Percentiles rank a stretch among this genome's conserved stretches.
phyloP scores from a whole-genome alignment of 2,797 vertebrate species.

The Rhyacichthys aspro region DNA sequence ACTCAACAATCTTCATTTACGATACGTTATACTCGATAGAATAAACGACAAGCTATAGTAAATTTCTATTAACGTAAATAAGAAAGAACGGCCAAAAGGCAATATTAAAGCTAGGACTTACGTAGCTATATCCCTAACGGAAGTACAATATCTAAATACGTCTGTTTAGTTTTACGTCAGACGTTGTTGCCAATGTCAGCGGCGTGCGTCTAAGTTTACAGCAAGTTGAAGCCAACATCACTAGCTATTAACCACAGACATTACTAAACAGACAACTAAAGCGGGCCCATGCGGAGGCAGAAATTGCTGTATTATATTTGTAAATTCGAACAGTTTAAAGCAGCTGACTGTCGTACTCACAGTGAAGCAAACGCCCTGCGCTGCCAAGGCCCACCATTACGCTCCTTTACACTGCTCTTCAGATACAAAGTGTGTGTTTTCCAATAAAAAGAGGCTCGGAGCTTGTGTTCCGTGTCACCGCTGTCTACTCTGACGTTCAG shows the following conservation, averaged over 20 bases:
- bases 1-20: rapidly evolving
- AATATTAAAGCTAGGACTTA: rapidly evolving
- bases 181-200: slow-evolving; percentile 56
- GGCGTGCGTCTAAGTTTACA: slow-evolving; percentile 19
- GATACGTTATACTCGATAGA: not conserved
- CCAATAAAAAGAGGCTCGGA: too few species aligned
- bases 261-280: too few species aligned
- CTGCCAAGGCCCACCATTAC: slow-evolving; percentile 72
- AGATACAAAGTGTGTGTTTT: too few species aligned
- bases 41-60: not conserved
- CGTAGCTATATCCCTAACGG: slow-evolving; percentile 5
- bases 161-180: slow-evolving; percentile 5
- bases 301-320: too few species aligned
- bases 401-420: not conserved
- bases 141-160: slow-evolving; percentile 8
- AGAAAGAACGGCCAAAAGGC: too few species aligned
- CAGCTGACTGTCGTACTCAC: slow-evolving; percentile 67
- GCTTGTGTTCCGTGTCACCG: too few species aligned
- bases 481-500: not conserved
- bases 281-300: not conserved
- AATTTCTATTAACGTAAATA: too few species aligned
- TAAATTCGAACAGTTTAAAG: not conserved
- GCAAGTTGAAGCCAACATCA: not conserved
- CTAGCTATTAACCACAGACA: not conserved
- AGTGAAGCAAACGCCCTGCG: slow-evolving; percentile 63